A percentile compares a stretch with the other conserved stretches of the same genome.
Evolutionary conservation across 1,140 invertebrate genomes (phyloP).

Genomic region (Geopemphigus sp.): DNA sequence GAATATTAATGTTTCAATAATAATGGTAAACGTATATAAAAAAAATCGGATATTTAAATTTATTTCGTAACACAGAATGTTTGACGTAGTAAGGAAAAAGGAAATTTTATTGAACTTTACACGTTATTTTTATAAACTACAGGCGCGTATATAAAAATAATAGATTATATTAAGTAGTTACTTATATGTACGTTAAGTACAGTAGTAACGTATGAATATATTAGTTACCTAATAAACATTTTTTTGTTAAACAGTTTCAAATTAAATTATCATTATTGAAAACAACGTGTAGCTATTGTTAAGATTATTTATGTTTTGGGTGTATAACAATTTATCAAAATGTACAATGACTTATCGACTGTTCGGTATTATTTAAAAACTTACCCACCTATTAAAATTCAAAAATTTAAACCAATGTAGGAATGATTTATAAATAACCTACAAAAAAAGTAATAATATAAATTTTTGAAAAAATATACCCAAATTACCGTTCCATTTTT

Average conservation of each 20-base stretch:
- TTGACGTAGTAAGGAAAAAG: not conserved
- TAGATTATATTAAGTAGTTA: too few species aligned
- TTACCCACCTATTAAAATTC: conserved; percentile 7
- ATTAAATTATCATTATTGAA: not conserved
- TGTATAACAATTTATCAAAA: conserved; percentile 1
- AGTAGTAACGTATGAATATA: too few species aligned
- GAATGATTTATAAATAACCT: conserved; percentile 30
- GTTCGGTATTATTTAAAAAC: conserved; percentile 20
- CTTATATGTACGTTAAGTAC: too few species aligned
- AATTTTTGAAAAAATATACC: conserved; percentile 14
- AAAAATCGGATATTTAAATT: not conserved
- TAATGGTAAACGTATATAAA: conserved; percentile 25
- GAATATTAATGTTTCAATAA: conserved; percentile 41
- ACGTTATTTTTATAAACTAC: too few species aligned
- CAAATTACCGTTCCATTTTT: not conserved
- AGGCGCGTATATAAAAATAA: too few species aligned
- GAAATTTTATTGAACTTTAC: not conserved
- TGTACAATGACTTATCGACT: not conserved
- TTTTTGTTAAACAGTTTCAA: not conserved
- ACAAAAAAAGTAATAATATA: not conserved
- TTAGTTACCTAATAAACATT: too few species aligned
- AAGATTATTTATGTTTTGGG: not conserved
- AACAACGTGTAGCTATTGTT: not conserved
- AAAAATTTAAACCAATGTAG: not conserved
- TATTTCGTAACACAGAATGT: conserved; percentile 5